Percentiles rank a stretch among this genome's conserved stretches.
Conservation (phyloP, 2,113 vertebrate genomes). For the Typhlomys cinereus region DNA sequence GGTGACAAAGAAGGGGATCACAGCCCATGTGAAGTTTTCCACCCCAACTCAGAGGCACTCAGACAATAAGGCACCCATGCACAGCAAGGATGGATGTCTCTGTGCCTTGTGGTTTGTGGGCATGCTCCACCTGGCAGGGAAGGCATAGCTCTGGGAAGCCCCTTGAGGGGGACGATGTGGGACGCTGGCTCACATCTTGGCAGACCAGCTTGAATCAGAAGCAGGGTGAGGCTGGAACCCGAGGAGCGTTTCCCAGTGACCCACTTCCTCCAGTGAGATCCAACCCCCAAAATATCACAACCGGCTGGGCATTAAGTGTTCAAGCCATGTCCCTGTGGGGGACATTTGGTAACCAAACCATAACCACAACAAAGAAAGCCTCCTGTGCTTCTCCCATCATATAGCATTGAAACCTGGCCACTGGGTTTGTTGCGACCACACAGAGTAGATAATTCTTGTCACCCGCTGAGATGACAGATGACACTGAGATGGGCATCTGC, state of each 20-base stretch:
- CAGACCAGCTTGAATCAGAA: not conserved
- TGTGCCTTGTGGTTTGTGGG: not conserved
- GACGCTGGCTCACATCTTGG: not conserved
- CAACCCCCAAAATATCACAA: not conserved
- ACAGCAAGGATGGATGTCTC: not conserved
- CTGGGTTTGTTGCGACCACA: slow-evolving; percentile 48
- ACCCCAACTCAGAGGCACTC: no score
- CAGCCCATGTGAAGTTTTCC: not conserved
- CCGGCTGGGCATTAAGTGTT: not conserved
- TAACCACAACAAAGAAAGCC: not conserved
- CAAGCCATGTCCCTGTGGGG: not conserved
- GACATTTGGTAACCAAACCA: not conserved
- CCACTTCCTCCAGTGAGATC: not conserved
- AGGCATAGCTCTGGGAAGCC: not conserved
- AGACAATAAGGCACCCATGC: fast-evolving
- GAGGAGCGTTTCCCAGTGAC: not conserved
- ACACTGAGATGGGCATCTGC: slow-evolving; percentile 88
- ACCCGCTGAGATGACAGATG: slow-evolving; percentile 82
- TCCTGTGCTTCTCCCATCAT: slow-evolving; percentile 44
- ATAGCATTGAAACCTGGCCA: slow-evolving; percentile 72
- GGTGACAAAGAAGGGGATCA: not conserved
- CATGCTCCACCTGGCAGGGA: not conserved
- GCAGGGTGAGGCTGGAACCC: not conserved
- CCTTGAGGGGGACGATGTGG: not conserved
- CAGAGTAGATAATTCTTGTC: slow-evolving; percentile 63